phyloP scores from a whole-genome alignment of 2,113 vertebrate species.

The Dermatemys mawii region DNA sequence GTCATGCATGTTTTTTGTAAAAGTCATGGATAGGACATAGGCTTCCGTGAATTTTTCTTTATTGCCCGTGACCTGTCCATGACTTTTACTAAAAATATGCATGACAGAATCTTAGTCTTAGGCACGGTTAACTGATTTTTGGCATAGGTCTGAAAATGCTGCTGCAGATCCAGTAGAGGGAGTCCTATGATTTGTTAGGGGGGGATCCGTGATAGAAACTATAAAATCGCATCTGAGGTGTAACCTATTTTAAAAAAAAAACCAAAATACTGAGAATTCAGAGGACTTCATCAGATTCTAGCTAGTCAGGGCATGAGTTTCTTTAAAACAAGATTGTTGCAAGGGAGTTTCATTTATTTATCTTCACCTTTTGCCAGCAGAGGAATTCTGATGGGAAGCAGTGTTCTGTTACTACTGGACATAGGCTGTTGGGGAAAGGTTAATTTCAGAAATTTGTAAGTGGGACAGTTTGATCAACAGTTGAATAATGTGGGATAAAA shows the following conservation, averaged over 20 bases:
- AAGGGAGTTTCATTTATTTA: background rate
- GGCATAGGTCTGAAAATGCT: accelerated
- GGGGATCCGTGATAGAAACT: background rate
- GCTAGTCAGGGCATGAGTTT: background rate
- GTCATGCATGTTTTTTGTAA: too few species aligned
- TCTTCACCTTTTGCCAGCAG: background rate
- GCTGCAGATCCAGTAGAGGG: constrained; percentile 42
- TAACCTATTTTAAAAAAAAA: background rate
- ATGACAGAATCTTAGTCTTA: too few species aligned
- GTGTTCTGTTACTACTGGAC: background rate
- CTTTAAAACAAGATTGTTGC: background rate
- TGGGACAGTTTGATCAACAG: background rate
- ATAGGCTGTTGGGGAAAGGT: background rate
- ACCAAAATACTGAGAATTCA: background rate
- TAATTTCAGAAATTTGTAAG: background rate
- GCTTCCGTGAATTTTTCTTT: too few species aligned
- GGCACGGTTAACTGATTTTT: background rate
- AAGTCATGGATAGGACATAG: too few species aligned
- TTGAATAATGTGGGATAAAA: background rate
- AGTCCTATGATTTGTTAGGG: background rate
- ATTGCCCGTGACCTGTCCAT: too few species aligned
- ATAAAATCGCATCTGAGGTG: background rate
- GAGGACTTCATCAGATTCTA: background rate
- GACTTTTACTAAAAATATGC: too few species aligned
- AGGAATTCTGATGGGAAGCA: background rate